Conservation (phyloP, 2,113 vertebrate species). For the Chamaea fasciata region DNA sequence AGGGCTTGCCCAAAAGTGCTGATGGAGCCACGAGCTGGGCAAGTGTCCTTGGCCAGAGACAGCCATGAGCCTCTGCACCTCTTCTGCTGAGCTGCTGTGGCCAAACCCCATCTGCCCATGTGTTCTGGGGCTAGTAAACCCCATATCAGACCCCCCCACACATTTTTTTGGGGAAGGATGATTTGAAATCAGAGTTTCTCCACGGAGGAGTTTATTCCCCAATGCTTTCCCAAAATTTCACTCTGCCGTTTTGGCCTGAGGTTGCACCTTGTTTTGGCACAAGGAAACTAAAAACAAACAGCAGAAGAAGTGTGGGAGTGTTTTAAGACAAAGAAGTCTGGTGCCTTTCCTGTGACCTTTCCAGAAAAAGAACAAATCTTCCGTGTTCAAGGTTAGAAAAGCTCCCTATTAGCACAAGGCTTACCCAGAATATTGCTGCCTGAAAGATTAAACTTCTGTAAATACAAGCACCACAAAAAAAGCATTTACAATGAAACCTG, state of each 20-base stretch:
- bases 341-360: conserved; percentile 10
- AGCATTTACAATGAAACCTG: background rate
- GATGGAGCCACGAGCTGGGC: background rate
- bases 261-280: background rate
- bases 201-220: background rate
- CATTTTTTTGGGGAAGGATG: background rate
- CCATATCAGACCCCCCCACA: fast-evolving
- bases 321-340: background rate
- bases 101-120: fast-evolving
- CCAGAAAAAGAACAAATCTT: conserved; percentile 25
- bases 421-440: conserved; percentile 41
- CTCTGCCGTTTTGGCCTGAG: background rate
- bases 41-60: background rate
- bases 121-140: background rate
- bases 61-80: background rate
- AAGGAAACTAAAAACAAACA: background rate
- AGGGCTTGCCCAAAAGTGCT: background rate
- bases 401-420: conserved; percentile 45
- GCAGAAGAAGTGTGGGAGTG: background rate
- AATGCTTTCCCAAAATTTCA: background rate
- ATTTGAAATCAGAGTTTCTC: background rate
- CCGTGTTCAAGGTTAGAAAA: conserved; percentile 11
- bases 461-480: conserved; percentile 11
- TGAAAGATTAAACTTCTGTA: conserved; percentile 44
- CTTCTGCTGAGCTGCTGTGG: background rate